Base-by-base conservation (phyloP, 2,888 invertebrate species). In the Salpingus planirostris region DNA sequence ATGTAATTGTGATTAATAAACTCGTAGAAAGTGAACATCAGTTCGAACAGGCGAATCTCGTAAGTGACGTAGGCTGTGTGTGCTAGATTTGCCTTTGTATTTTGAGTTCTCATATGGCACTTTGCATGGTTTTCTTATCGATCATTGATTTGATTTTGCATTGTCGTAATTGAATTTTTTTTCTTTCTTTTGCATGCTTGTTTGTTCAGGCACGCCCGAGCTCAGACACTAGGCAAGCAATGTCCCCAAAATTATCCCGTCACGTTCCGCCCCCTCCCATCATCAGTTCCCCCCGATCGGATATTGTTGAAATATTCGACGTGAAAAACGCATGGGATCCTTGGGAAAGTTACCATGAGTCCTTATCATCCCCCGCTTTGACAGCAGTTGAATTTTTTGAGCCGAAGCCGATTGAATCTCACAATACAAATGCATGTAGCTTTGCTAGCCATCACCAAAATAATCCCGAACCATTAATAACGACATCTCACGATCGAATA, bases 291-390 rank as follows among this genome's bases (percentile, higher is more conserved):
- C 26, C 24, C 24, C 22, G 35, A 28, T 29, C 30, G 21, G 49
- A 44, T 37, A n/a, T n/a, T n/a, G n/a, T n/a, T n/a, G n/a, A 44
- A 56, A 46, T 54, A 54, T 42, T 49, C 49, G 42, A 65, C 66
- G 44, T 67, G n/a, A n/a, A n/a, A n/a, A n/a, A n/a, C n/a, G n/a
- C 70, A 49, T 65, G 64, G 64, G 85, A 87, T 69, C 86, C 85
- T 32, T 87, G 87, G 87, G 75, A 81, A 49, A 69, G 74, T 52
- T 81, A 79, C 60, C 27, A 18, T 18, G 13, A 26, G 11, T 26
- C 7, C 23, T 11, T 15, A 14, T 11, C 12, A 26, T 7, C 13
- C 24, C 23, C 23, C 18, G 8, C 18, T 18, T 18, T 18, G 18
- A n/a, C 18, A 18, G 5, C 18, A 18, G 18, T 8, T 32, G 33